Percentiles rank a stretch among this genome's conserved stretches.
Conservation (phyloP, 2,888 invertebrate genomes). For the Penaeus monodon region DNA sequence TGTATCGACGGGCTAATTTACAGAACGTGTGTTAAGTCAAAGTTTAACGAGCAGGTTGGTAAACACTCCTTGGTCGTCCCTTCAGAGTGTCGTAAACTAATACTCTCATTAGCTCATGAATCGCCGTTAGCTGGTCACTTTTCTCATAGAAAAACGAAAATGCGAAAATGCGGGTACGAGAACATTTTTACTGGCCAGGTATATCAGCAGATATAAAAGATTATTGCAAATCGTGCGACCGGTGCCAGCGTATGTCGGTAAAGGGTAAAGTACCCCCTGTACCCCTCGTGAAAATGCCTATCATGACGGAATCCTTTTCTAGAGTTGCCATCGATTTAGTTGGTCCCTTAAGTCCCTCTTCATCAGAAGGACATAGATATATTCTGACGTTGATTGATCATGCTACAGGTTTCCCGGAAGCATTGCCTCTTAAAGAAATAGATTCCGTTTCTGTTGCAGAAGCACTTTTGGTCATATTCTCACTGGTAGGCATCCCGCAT, state of each 20-base stretch:
- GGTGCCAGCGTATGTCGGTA: background rate
- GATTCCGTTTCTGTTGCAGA: conserved; percentile 21
- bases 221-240: conserved; percentile 22
- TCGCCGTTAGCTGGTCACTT: conserved; percentile 20
- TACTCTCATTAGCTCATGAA: conserved; percentile 1
- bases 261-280: background rate
- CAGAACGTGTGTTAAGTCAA: conserved; percentile 17
- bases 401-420: conserved; percentile 45
- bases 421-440: conserved; percentile 15
- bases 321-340: conserved; percentile 28
- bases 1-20: conserved; percentile 1
- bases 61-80: conserved; percentile 24
- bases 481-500: conserved; percentile 24
- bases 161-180: background rate
- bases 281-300: background rate
- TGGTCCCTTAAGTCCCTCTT: conserved; percentile 20
- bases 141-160: conserved; percentile 20
- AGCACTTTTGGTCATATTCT: conserved; percentile 24
- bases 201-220: conserved; percentile 13
- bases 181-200: conserved; percentile 41
- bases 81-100: background rate
- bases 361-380: conserved; percentile 29
- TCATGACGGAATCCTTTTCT: conserved; percentile 20
- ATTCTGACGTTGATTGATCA: conserved; percentile 30
- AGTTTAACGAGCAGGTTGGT: background rate